phyloP scores from a whole-genome alignment of 2,888 invertebrate species.

The Steromphala cineraria region DNA sequence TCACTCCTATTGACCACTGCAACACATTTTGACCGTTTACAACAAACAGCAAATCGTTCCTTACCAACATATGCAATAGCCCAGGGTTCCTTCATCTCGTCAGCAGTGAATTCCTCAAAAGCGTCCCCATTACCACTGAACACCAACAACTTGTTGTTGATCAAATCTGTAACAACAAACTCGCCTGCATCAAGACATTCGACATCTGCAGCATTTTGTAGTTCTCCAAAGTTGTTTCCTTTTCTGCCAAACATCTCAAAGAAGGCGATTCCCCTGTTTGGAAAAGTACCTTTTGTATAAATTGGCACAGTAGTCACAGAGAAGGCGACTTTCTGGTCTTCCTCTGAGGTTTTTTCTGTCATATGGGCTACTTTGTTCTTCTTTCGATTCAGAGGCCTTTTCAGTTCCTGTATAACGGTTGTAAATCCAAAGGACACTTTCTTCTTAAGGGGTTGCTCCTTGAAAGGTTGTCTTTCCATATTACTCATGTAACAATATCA shows the following conservation, averaged over 20 bases:
- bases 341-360: too few relatives aligned
- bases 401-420: too few relatives aligned
- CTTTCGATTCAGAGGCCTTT: too few relatives aligned
- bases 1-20: conserved; percentile 41
- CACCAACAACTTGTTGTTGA: conserved; percentile 55
- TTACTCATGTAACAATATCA: too few relatives aligned
- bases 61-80: conserved; percentile 46
- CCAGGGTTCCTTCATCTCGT: conserved; percentile 56
- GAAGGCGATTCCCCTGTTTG: too few relatives aligned
- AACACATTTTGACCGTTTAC: conserved; percentile 51
- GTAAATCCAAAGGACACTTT: too few relatives aligned
- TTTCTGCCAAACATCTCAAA: not conserved
- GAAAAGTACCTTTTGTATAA: too few relatives aligned
- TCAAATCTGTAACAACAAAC: conserved; percentile 57
- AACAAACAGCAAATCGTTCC: conserved; percentile 57
- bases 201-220: conserved; percentile 50
- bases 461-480: too few relatives aligned
- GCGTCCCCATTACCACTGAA: conserved; percentile 52
- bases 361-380: too few relatives aligned
- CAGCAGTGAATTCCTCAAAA: conserved; percentile 40
- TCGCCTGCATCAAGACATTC: conserved; percentile 41
- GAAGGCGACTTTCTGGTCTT: too few relatives aligned
- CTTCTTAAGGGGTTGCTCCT: too few relatives aligned
- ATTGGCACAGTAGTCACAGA: too few relatives aligned
- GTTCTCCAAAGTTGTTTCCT: conserved; percentile 30